These are phyloP conservation scores for Thomomys bottae DNA, from an alignment of 2,113 vertebrate genomes.

Conservation along the genomic window DNA sequence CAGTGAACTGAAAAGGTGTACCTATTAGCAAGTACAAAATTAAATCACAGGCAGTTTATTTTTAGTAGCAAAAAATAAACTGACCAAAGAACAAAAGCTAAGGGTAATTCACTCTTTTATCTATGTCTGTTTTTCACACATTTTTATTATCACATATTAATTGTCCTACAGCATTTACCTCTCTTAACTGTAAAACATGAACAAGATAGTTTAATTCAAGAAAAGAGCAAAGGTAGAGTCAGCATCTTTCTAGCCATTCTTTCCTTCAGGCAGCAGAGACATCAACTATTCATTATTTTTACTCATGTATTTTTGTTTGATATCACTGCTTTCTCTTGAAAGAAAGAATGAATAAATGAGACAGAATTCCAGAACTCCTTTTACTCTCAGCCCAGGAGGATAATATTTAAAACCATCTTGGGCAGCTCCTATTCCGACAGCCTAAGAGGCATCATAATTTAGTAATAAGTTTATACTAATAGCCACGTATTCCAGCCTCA, in stretches of 20 bases:
- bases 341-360: background rate
- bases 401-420: background rate
- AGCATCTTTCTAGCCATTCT: background rate
- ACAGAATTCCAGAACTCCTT: background rate
- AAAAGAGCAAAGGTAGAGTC: background rate
- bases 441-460: background rate
- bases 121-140: background rate
- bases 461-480: background rate
- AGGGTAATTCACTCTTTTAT: slow-evolving; percentile 8
- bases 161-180: background rate
- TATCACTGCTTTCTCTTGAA: background rate
- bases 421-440: background rate
- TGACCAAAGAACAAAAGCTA: slow-evolving; percentile 6
- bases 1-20: background rate
- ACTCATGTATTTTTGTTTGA: slow-evolving; percentile 14
- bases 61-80: slow-evolving; percentile 46
- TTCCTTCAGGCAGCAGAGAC: background rate
- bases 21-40: slow-evolving; percentile 48
- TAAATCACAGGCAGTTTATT: slow-evolving; percentile 53
- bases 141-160: too few species aligned
- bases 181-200: background rate
- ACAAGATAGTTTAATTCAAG: background rate
- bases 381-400: background rate
- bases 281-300: background rate
- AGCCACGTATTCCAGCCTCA: background rate